Evolutionary conservation across 2,797 vertebrate genomes (phyloP), one percentile per base, ranked within the genome.

Genomic region (Enteromius paludinosus): DNA sequence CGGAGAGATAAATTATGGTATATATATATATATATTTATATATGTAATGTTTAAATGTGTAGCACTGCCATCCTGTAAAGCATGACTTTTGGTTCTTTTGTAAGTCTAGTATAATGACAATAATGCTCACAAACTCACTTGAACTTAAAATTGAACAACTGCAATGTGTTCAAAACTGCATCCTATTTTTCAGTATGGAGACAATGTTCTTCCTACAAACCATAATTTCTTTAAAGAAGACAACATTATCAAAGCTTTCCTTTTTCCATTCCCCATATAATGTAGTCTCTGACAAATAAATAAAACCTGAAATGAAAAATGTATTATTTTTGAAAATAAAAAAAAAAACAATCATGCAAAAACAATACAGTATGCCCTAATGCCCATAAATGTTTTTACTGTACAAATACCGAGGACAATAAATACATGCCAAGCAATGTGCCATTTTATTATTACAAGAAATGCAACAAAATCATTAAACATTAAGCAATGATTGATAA

Each of bases 371-470:
- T 25, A 56, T 56, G 54, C 15, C 45, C 5, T 49, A 49, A 49
- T 18, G 17, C n/a, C 3, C 54, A 25, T 59, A 25, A 54, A 25
- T 69, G n/a, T 10, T 25, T 3, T 69, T 45, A 47, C 25, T 4
- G 28, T 47, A 18, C 43, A 18, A 47, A 28, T 4, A 70, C 8
- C 23, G 4, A 28, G 68, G 8, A 47, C 41, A 70, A 70, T 70
- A 77, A 47, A 64, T 6, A 78, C 38, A 47, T 77, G 62, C 30
- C 9, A 66, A 33, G 38, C n/a, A n/a, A n/a, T n/a, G n/a, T n/a
- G n/a, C 1, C 0, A 41, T 47, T 69, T 68, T 79, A 68, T 68
- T 69, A 78, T 28, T 17, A 66, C 11, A 35, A 17, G 15, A 23
- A 47, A 69, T 9, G 3, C 45, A 30, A 15, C 23, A 20, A 30